A percentile compares a stretch with the other conserved stretches of the same genome.
These are phyloP conservation scores for Camponotus fellah DNA, from an alignment of 2,888 invertebrate species.

Conservation along the genomic window DNA sequence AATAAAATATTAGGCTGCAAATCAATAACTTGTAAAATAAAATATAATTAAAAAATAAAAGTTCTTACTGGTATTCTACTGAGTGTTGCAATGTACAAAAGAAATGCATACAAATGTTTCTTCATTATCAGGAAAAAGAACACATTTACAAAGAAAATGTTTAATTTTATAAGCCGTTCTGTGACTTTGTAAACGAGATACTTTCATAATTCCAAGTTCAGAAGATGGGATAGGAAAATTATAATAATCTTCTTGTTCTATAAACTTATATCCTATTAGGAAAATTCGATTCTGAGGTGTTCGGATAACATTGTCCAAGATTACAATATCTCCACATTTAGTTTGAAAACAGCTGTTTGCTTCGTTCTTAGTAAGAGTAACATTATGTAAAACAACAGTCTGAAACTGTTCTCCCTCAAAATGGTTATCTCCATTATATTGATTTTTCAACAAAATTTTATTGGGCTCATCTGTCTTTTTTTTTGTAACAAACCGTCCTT, in stretches of 20 bases:
- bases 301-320: background rate
- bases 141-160: too few relatives aligned
- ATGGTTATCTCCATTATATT: too few relatives aligned
- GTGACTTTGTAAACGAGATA: conserved; percentile 21
- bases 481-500: too few relatives aligned
- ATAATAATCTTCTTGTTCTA: conserved; percentile 20
- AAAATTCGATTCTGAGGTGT: conserved; percentile 1
- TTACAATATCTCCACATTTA: background rate
- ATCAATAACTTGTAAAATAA: background rate
- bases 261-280: background rate
- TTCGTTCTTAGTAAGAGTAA: too few relatives aligned
- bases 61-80: too few relatives aligned
- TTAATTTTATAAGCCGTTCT: conserved; percentile 7
- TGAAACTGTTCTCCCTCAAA: too few relatives aligned
- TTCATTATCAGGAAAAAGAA: too few relatives aligned
- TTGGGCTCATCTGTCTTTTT: too few relatives aligned
- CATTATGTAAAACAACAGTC: too few relatives aligned
- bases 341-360: background rate
- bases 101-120: too few relatives aligned
- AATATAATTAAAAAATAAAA: background rate
- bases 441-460: too few relatives aligned
- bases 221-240: conserved; percentile 21
- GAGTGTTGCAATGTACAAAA: too few relatives aligned
- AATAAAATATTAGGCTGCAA: background rate
- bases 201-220: conserved; percentile 25